Percentiles rank a stretch among this genome's conserved stretches.
Conservation (phyloP, 1,140 invertebrate species). For the Drosophila mauritiana region DNA sequence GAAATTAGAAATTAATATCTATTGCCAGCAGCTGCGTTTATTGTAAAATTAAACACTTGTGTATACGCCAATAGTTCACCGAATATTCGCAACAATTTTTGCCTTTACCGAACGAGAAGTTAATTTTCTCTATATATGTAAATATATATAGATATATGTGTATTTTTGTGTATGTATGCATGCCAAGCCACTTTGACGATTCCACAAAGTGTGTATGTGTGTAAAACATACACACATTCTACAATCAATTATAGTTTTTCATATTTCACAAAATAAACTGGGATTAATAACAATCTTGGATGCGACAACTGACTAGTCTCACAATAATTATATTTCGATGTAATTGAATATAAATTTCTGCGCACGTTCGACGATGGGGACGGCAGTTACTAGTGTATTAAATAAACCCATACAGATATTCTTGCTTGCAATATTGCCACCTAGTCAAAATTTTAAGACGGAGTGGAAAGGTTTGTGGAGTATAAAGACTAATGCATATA, state of each 20-base stretch:
- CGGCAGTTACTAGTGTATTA: slow-evolving; percentile 61
- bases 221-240: slow-evolving; percentile 26
- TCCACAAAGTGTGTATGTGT: slow-evolving; percentile 56
- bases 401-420: slow-evolving; percentile 41
- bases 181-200: slow-evolving; percentile 57
- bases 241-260: slow-evolving; percentile 7
- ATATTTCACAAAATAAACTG: slow-evolving; percentile 7
- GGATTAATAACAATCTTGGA: neutral
- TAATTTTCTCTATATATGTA: slow-evolving; percentile 28
- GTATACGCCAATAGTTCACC: neutral
- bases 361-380: slow-evolving; percentile 59
- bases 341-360: slow-evolving; percentile 34
- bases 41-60: neutral
- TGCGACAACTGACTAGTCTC: neutral
- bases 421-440: slow-evolving; percentile 58
- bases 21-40: neutral
- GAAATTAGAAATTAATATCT: neutral
- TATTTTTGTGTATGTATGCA: slow-evolving; percentile 10
- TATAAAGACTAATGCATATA: neutral
- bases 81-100: slow-evolving; percentile 2
- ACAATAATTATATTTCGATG: slow-evolving; percentile 41
- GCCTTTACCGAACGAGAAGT: slow-evolving; percentile 18
- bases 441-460: slow-evolving; percentile 18
- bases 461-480: neutral
- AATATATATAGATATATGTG: neutral